Evolutionary conservation across 35 echinoderm and acorn worm genomes (phyloP).

Genomic region (Strongylocentrotus purpuratus): DNA sequence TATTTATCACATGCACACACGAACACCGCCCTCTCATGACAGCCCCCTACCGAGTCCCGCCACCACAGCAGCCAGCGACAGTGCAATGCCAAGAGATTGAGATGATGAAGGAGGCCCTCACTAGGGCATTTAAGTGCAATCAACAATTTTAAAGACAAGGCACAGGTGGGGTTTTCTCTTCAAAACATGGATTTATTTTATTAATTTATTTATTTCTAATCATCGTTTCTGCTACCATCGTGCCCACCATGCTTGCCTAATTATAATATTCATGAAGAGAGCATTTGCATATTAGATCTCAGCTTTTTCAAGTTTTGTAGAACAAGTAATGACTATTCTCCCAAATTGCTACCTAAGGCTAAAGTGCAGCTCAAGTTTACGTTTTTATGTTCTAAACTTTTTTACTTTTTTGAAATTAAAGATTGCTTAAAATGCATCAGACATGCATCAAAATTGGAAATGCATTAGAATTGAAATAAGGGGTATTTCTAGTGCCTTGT

Average conservation of each 20-base stretch:
- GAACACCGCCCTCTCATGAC: constrained; percentile 23
- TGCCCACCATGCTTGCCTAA: background rate
- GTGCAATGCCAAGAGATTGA: background rate
- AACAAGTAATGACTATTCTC: no score
- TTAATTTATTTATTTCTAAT: background rate
- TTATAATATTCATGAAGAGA: background rate
- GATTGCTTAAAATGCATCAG: no score
- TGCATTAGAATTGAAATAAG: no score
- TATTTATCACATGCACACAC: background rate
- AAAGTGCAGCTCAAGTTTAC: no score
- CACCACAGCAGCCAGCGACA: constrained; percentile 24
- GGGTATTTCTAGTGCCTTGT: background rate
- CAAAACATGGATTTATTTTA: background rate
- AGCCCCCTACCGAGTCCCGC: constrained; percentile 25
- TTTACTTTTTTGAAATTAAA: no score
- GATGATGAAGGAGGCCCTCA: constrained; percentile 31
- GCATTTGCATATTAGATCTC: background rate
- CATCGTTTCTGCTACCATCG: background rate
- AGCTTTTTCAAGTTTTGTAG: no score
- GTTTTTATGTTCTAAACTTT: no score
- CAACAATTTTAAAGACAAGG: constrained; percentile 43
- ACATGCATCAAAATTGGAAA: no score
- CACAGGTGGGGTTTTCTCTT: constrained; percentile 40
- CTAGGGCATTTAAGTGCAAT: constrained; percentile 33
- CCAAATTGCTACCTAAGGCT: no score